Percentiles rank a stretch among this genome's conserved stretches.
Evolutionary conservation across 2,797 vertebrate species (phyloP).

Genomic region (Peromyscus melanophrys): DNA sequence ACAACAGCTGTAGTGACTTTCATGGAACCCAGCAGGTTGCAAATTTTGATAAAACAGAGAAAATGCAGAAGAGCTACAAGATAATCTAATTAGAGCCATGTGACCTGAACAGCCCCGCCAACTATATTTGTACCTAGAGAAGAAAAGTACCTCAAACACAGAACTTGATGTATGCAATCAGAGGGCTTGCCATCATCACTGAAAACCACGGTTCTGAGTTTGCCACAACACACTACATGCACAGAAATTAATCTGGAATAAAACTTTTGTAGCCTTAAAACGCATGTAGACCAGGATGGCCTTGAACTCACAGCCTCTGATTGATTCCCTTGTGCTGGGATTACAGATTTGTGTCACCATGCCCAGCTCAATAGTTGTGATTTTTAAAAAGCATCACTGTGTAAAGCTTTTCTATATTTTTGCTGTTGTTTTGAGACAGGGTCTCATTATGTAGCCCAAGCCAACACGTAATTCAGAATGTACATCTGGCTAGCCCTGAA

Average conservation of each 20-base stretch:
- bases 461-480: not conserved
- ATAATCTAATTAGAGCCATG: not conserved
- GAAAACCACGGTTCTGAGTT: not conserved
- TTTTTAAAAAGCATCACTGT: not conserved
- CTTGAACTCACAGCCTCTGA: not conserved
- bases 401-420: not conserved
- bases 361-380: not conserved
- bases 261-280: not conserved
- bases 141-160: not conserved
- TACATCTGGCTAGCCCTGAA: not conserved
- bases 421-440: not conserved
- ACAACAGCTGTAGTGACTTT: not conserved
- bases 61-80: not conserved
- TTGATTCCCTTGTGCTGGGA: not conserved
- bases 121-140: not conserved
- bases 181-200: not conserved
- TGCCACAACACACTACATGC: not conserved
- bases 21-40: fast-evolving
- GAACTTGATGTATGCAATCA: not conserved
- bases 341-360: not conserved
- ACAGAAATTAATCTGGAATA: not conserved
- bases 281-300: not conserved
- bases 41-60: not conserved
- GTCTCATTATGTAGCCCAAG: not conserved
- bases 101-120: not conserved